Percentiles rank a stretch among this genome's conserved stretches.
These are phyloP conservation scores for Oriolus oriolus DNA, from an alignment of 2,113 vertebrate genomes.

Conservation along the genomic window DNA sequence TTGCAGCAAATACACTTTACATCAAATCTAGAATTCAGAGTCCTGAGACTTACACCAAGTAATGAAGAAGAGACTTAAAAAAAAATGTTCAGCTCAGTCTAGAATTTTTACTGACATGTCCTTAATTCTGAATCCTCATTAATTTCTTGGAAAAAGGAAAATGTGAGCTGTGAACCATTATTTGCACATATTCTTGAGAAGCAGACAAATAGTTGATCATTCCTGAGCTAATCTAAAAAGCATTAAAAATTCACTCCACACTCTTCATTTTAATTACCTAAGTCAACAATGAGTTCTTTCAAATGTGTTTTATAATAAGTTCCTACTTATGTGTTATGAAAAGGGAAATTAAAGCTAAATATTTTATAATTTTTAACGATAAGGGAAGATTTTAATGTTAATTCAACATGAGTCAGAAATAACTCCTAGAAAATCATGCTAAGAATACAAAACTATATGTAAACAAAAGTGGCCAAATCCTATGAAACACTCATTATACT, in stretches of 20 bases:
- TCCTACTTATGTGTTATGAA: conserved; percentile 45
- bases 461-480: conserved; percentile 55
- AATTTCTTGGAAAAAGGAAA: conserved; percentile 21
- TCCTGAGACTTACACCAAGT: background rate
- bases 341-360: conserved; percentile 73
- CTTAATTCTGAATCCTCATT: conserved; percentile 10
- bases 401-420: conserved; percentile 54
- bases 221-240: conserved; percentile 53
- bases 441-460: conserved; percentile 48
- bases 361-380: conserved; percentile 65
- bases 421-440: conserved; percentile 34
- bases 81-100: background rate
- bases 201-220: conserved; percentile 28
- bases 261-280: conserved; percentile 68
- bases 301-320: conserved; percentile 59
- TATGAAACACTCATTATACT: conserved; percentile 45
- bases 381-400: conserved; percentile 46
- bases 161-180: conserved; percentile 12
- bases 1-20: background rate
- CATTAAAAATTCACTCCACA: conserved; percentile 64
- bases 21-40: background rate
- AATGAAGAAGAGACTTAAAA: background rate
- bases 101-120: background rate
- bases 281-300: conserved; percentile 62
- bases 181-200: conserved; percentile 26